Evolutionary conservation across 2,113 vertebrate species (phyloP).

Genomic region (Myiozetetes cayanensis): DNA sequence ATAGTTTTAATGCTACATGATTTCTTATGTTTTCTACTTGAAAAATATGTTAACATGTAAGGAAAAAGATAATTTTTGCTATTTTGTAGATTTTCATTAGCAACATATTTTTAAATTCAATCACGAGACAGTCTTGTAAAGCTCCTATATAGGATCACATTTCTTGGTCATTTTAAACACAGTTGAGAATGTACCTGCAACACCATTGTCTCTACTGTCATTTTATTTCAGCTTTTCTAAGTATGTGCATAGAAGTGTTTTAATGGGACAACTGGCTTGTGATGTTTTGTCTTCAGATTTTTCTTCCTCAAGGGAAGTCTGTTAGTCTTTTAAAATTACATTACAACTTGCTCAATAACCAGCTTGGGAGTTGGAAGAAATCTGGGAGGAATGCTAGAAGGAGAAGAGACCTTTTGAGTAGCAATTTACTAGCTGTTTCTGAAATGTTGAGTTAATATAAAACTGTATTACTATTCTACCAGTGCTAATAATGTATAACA

Average conservation of each 20-base stretch:
- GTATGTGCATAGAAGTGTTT: neutral
- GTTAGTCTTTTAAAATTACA: constrained; percentile 41
- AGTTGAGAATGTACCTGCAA: neutral
- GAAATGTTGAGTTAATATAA: neutral
- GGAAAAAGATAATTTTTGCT: neutral
- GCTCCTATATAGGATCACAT: neutral
- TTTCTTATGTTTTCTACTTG: neutral
- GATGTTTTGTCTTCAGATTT: constrained; percentile 22
- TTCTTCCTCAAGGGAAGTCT: neutral
- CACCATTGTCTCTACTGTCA: neutral
- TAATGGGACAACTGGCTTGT: neutral
- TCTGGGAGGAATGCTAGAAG: neutral
- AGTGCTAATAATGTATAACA: constrained; percentile 14
- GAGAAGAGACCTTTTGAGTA: neutral
- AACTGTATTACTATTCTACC: neutral
- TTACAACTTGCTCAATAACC: constrained; percentile 19
- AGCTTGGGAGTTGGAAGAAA: neutral
- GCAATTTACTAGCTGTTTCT: neutral
- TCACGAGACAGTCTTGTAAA: neutral
- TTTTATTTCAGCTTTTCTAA: neutral
- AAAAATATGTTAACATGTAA: neutral
- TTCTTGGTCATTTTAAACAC: neutral
- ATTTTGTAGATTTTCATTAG: neutral
- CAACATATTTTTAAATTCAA: neutral
- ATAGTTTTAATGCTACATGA: neutral